Evolutionary conservation across 30 jellyfish, hydroid and myxozoan genomes (phyloP), one percentile per base, ranked within the genome.

Genomic region (Hydractinia symbiolongicarpus): DNA sequence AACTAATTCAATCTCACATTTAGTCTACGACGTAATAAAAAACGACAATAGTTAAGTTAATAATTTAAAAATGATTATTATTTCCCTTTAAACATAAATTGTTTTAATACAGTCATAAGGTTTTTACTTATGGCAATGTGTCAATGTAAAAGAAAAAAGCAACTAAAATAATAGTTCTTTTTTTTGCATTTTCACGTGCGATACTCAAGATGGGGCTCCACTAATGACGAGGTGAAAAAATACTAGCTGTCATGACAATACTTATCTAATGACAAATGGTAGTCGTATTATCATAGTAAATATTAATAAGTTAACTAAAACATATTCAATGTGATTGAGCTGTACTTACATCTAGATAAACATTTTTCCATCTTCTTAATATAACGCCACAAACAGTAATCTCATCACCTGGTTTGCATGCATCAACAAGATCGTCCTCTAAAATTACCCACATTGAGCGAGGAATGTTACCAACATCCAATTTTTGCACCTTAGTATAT

Each of bases 381-480:
- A 95, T 97, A 67, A 80, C 85, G 5, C 99, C 99, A 83, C 86
- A 84, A 52, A 95, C 83, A 19, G 96, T 89, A 11, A 95, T 96
- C 77, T 95, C 98, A 90, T 95, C 99, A 7, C 99, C 99, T 17
- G 99, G 98, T 78, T 95, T 89, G 79, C 98, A 95, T 4, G 83
- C 44, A 71, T 95, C 99, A 51, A 95, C 99, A 61, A 89, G 95
- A 73, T 95, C 99, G 81, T 95, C 98, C 76, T 95, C 98, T 44
- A 95, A 72, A 15, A 87, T 82, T 44, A 94, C 99, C 93, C 95
- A 84, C 72, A 88, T 94, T 53, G 97, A 84, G 19, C 99, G 88
- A 58, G 99, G 99, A 52, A 94, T 94, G 49, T 93, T 88, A 9
- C 99, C 99, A 73, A 94, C 92, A 4, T 95, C 88, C 10, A 94